Evolutionary conservation across 2,113 vertebrate genomes (phyloP).

Genomic region (Zapus hudsonius): DNA sequence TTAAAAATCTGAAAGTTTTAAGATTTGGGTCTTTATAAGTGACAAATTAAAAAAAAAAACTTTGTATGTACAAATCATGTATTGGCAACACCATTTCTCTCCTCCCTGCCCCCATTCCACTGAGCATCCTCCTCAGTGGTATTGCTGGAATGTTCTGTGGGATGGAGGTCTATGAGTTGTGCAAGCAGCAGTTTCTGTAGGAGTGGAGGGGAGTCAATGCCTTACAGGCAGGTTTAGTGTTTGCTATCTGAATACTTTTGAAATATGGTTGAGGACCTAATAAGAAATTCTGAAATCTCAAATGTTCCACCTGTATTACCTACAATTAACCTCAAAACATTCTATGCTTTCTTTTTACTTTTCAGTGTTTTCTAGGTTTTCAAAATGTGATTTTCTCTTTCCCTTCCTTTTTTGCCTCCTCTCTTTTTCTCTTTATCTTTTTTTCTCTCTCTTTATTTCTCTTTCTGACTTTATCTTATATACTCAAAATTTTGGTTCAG

Average conservation of each 20-base stretch:
- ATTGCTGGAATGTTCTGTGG: too few species aligned
- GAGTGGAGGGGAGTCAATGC: too few species aligned
- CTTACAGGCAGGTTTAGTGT: neutral
- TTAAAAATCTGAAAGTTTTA: neutral
- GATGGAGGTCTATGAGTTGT: too few species aligned
- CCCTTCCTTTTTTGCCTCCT: neutral
- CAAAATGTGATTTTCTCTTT: neutral
- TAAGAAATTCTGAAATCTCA: neutral
- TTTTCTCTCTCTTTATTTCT: neutral
- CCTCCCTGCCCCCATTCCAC: too few species aligned
- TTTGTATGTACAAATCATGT: too few species aligned
- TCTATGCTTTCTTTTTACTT: neutral
- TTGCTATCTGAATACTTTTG: neutral
- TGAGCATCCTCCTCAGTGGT: too few species aligned
- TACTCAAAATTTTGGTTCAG: neutral
- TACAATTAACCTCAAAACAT: neutral
- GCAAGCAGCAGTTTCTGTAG: too few species aligned
- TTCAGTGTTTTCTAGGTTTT: neutral
- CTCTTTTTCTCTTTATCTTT: neutral
- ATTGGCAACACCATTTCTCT: too few species aligned
- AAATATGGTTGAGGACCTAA: neutral
- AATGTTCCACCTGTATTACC: neutral
- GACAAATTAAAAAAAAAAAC: neutral
- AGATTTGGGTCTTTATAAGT: constrained; percentile 24
- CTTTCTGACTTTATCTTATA: neutral